Conservation (phyloP, 2,113 vertebrate species). For the Setophaga petechia region DNA sequence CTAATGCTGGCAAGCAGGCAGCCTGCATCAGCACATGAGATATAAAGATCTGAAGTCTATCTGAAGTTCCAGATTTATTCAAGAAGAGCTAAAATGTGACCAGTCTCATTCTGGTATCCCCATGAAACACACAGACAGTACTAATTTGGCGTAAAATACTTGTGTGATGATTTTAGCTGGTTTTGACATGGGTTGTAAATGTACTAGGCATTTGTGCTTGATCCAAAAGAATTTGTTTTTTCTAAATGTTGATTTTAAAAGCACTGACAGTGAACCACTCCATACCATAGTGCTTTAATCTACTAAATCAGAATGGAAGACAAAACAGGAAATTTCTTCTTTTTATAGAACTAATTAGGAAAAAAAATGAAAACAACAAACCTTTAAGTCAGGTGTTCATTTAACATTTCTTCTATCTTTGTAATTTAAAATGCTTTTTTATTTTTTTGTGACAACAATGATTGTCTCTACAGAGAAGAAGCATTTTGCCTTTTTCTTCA, state of each 20-base stretch:
- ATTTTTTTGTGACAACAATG: not conserved
- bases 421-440: not conserved
- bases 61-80: not conserved
- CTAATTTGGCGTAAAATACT: not conserved
- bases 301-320: not conserved
- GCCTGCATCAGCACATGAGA: not conserved
- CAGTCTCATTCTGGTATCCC: not conserved
- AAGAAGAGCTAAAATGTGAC: not conserved
- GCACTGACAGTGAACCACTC: not conserved
- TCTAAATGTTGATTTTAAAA: not conserved
- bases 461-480: not conserved
- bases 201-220: not conserved
- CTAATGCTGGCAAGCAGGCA: not conserved
- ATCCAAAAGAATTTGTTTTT: not conserved
- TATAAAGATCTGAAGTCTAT: not conserved
- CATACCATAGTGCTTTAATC: not conserved
- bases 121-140: not conserved
- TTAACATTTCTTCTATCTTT: not conserved
- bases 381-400: not conserved
- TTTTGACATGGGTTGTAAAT: not conserved
- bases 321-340: not conserved
- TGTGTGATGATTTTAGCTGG: not conserved
- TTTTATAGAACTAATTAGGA: not conserved
- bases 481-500: not conserved
- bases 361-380: not conserved